Evolutionary conservation across 2,797 vertebrate genomes (phyloP), one percentile per base, ranked within the genome.

Genomic region (Sandelia bainsii): DNA sequence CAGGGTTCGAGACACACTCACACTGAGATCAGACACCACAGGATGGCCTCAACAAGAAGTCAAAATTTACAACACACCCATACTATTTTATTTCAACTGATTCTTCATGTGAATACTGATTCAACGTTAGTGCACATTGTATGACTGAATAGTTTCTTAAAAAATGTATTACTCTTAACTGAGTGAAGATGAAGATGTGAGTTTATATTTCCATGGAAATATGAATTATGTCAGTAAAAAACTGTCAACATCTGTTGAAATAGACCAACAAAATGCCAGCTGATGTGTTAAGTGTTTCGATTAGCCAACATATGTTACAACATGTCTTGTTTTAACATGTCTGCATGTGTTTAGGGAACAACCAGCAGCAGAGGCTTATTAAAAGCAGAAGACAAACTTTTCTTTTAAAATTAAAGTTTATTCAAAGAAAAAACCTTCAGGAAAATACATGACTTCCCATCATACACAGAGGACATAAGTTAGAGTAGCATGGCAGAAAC

Each of bases 381-480:
- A 62, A 22, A 54, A 2, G 67, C 6, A 44, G 9, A 69, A 6
- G 19, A 59, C 20, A 60, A 34, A 19, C 9, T 63, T 39, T 22
- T 69, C 59, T 40, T 54, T 84, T 86, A 90, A 88, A 91, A 93
- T 93, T 88, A 94, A 92, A 95, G 91, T 98, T 98, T 97, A 98
- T 97, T 98, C 94, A 95, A 94, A 96, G 94, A 94, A 94, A 95
- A 72, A 83, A 88, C 68, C 83, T 86, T 88, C 92, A 92, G 93
- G 93, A 92, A 93, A 94, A 94, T 95, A 94, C 95, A 96, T 71
- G 92, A 95, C 94, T 95, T 97, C 94, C 93, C 95, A 95, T 95
- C 94, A 95, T 92, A 96, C 96, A 97, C 93, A 96, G 92, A 95
- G 95, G 95, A 96, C 94, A 91, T 89, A 95, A 95, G 93, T 96